A percentile compares a stretch with the other conserved stretches of the same genome.
Conservation (phyloP, 37 sponge, comb jelly and placozoan genomes). For the Dysidea cf. avara region DNA sequence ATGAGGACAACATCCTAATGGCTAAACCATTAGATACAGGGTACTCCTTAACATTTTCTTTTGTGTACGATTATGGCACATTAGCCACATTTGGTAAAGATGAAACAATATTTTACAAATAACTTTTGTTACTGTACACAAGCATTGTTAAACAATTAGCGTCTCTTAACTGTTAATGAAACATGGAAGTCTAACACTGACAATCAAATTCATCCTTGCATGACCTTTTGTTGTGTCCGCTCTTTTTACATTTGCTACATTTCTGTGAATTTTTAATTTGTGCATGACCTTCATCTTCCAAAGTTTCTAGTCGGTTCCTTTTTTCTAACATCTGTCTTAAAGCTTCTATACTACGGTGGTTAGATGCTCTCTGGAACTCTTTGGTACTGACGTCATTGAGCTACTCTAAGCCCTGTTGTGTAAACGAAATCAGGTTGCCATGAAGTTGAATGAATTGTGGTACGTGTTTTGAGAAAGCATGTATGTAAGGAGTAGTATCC, state of each 20-base stretch:
- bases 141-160: too few relatives aligned
- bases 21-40: neutral
- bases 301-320: conserved; percentile 13
- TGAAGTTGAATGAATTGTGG: neutral
- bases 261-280: neutral
- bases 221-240: conserved; percentile 8
- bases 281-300: neutral
- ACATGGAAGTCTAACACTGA: too few relatives aligned
- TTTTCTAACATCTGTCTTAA: conserved; percentile 25
- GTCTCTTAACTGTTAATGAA: too few relatives aligned
- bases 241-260: neutral
- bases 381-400: conserved; percentile 16
- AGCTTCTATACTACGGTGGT: neutral
- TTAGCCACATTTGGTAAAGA: neutral
- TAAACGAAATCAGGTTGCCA: conserved; percentile 3
- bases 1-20: neutral
- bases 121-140: too few relatives aligned
- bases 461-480: neutral
- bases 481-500: neutral
- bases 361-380: conserved; percentile 7
- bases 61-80: conserved; percentile 16
- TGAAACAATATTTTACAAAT: too few relatives aligned
- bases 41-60: neutral
- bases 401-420: conserved; percentile 34
- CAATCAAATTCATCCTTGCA: neutral